Evolutionary conservation across 2,888 invertebrate species (phyloP), one percentile per base, ranked within the genome.

Genomic region (Nemoura dubitans): DNA sequence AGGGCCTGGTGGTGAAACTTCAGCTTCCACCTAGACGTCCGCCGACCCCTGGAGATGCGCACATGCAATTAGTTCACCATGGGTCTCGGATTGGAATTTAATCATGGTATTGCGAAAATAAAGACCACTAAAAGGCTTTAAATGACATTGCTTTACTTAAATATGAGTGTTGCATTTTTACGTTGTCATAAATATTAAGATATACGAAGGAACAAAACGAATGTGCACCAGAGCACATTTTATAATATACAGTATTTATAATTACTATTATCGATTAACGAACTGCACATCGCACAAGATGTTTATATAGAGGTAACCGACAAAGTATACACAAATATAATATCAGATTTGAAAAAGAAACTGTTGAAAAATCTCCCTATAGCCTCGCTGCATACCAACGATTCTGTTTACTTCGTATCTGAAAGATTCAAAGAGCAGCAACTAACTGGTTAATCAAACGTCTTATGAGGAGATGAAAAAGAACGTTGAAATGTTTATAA

Each of bases 1-100:
- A 96, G 90, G 0, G 96, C 96, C 90, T 96, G 96, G 90, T 96
- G 96, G 89, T 96, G 96, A 90, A 96, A 96, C 90, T 96, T 95
- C 85, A 96, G 92, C 91, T 96, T 96, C 93, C 95, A 94, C 89
- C 95, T 92, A 81, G 95, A 95, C 91, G 94, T 94, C 90, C 95
- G 93, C n/a, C 94, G 92, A 2, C 91, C 91, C 27, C 92, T 90
- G 89, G 25, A 83, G 88, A 36, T 6, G 3, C 3, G 10, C 36
- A 36, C 36, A 10, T 36, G 77, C 87, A 77, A 29, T 16, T 36
- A 36, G 36, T 36, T 6, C 36, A 36, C 3, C 36, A 36, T 36
- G 36, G 36, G 3, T 36, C 10, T 36, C 36, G 36, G 36, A 36
- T 3, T 36, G 36, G 36, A 36, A n/a, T n/a, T n/a, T n/a, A n/a